phyloP scores from a whole-genome alignment of 2,797 vertebrate genomes.

The Thalassophryne amazonica region DNA sequence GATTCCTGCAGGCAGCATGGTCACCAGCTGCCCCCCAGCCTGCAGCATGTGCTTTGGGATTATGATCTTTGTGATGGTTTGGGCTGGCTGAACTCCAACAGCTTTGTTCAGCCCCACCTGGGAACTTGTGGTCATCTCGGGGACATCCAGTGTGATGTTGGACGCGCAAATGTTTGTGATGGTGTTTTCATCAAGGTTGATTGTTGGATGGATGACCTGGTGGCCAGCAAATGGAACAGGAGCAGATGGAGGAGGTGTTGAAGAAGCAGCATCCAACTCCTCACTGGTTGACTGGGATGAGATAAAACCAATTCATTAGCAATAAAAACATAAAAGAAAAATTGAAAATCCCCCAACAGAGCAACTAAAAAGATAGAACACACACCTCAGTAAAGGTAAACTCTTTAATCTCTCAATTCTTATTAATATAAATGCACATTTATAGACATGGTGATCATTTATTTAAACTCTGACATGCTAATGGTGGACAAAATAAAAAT shows the following conservation, averaged over 20 bases:
- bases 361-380: no score
- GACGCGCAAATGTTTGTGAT: slow-evolving; percentile 70
- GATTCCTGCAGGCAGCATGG: slow-evolving; percentile 79
- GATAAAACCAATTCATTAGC: slow-evolving; percentile 7
- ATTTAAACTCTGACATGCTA: no score
- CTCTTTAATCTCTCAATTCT: no score
- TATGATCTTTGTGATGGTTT: slow-evolving; percentile 85
- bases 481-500: no score
- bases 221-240: slow-evolving; percentile 8
- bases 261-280: slow-evolving; percentile 78
- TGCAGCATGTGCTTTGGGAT: slow-evolving; percentile 84
- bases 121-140: slow-evolving; percentile 63
- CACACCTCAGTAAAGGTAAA: no score
- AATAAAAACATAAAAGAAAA: neutral
- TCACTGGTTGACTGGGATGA: slow-evolving; percentile 74
- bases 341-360: neutral
- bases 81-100: slow-evolving; percentile 36
- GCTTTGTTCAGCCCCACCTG: slow-evolving; percentile 68
- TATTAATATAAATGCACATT: no score
- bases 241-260: slow-evolving; percentile 55
- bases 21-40: slow-evolving; percentile 77
- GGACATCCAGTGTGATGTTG: slow-evolving; percentile 72
- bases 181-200: slow-evolving; percentile 71
- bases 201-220: slow-evolving; percentile 36
- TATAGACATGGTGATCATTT: no score